phyloP scores from a whole-genome alignment of 1,140 invertebrate genomes.

The Lanistes nyassanus region DNA sequence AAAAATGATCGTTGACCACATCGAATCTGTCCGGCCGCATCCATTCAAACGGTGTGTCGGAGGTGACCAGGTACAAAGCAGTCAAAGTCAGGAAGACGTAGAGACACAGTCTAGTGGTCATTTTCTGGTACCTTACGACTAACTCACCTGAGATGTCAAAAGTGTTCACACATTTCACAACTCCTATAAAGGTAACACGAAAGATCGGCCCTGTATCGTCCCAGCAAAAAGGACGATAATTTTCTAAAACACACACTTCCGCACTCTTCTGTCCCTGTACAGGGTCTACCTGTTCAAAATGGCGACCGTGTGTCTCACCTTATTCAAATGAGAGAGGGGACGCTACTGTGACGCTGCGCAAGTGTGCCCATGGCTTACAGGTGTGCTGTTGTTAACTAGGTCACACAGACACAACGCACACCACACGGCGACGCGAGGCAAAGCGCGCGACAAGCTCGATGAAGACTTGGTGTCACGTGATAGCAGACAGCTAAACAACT shows the following conservation, averaged over 20 bases:
- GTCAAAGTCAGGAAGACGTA: not conserved
- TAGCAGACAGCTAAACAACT: too few species aligned
- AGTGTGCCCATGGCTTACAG: constrained; percentile 1
- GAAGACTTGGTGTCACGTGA: too few species aligned
- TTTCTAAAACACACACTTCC: constrained; percentile 14
- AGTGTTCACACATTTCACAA: not conserved
- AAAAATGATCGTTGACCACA: constrained; percentile 83
- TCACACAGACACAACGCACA: not conserved
- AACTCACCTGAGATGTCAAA: not conserved
- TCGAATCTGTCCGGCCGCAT: constrained; percentile 83
- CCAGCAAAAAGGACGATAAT: not conserved
- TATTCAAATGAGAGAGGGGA: constrained; percentile 41
- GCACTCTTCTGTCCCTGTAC: constrained; percentile 3
- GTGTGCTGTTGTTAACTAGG: constrained; percentile 5
- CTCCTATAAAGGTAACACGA: not conserved
- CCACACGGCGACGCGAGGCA: not conserved
- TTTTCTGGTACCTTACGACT: not conserved
- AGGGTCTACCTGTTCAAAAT: constrained; percentile 38
- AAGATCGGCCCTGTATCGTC: not conserved
- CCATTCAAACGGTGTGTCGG: constrained; percentile 49
- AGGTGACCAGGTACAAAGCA: not conserved
- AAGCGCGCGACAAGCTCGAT: not conserved
- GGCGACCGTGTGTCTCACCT: constrained; percentile 39
- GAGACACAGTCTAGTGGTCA: not conserved
- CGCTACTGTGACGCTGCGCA: constrained; percentile 23